Evolutionary conservation across 2,797 vertebrate species (phyloP).

Genomic region (Mus spretus): DNA sequence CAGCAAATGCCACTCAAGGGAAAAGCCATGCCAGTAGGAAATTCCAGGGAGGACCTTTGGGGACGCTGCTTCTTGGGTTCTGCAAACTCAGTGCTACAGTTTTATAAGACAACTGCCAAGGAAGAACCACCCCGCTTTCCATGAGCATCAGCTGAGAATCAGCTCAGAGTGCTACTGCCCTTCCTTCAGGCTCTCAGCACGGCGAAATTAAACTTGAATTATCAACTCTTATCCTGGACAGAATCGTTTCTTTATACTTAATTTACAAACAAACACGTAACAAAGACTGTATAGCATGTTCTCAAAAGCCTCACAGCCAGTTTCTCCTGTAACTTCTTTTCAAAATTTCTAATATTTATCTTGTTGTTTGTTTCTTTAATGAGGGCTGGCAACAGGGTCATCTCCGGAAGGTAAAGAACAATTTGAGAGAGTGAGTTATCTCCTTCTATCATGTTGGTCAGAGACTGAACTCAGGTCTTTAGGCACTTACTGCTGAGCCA

Average conservation of each 20-base stretch:
- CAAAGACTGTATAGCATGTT: conserved; percentile 11
- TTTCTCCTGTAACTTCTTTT: neutral
- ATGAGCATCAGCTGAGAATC: conserved; percentile 70
- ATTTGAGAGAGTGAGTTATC: neutral
- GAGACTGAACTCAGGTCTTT: neutral
- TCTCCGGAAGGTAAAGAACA: neutral
- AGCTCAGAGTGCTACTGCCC: conserved; percentile 67
- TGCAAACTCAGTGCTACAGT: conserved; percentile 73
- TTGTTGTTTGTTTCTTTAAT: neutral
- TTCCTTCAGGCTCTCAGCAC: conserved; percentile 62
- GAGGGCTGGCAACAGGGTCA: neutral
- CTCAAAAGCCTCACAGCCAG: neutral
- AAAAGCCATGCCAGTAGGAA: conserved; percentile 80
- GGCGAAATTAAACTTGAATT: conserved; percentile 66
- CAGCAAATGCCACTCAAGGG: conserved; percentile 83
- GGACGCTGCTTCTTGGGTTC: conserved; percentile 74
- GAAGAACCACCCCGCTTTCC: conserved; percentile 80
- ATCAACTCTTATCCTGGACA: conserved; percentile 29
- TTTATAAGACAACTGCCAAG: conserved; percentile 71
- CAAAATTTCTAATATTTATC: neutral
- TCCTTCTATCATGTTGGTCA: neutral
- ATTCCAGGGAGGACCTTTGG: conserved; percentile 77
- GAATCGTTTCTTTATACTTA: conserved; percentile 24
- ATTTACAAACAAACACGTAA: conserved; percentile 24
- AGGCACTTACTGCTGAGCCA: neutral